phyloP scores from a whole-genome alignment of 2,113 vertebrate genomes.

The Etheostoma spectabile region DNA sequence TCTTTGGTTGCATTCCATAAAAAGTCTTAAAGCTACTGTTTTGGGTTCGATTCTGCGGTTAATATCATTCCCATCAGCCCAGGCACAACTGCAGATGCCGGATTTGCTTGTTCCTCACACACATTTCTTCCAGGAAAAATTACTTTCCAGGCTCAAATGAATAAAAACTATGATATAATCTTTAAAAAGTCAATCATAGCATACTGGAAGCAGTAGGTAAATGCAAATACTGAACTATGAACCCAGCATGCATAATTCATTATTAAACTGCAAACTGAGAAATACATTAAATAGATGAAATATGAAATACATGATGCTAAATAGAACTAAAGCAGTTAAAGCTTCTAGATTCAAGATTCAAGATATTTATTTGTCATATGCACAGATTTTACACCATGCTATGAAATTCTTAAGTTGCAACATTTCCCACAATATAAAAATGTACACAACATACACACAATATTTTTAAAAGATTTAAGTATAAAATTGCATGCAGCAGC shows the following conservation, averaged over 20 bases:
- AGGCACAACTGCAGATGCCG: slow-evolving; percentile 38
- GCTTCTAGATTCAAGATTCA: too few species aligned
- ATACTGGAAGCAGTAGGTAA: background rate
- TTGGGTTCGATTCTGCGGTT: slow-evolving; percentile 58
- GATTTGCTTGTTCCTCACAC: slow-evolving; percentile 49
- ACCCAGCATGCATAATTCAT: slow-evolving; percentile 1
- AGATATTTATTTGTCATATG: too few species aligned
- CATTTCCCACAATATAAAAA: too few species aligned
- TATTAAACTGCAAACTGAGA: slow-evolving; percentile 10
- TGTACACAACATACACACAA: too few species aligned
- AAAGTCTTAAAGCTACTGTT: slow-evolving; percentile 75
- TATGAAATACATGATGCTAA: background rate
- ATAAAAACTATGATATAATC: slow-evolving; percentile 50
- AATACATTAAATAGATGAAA: slow-evolving; percentile 8
- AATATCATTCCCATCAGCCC: slow-evolving; percentile 55
- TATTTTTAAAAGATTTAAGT: too few species aligned
- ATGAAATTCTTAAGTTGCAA: too few species aligned
- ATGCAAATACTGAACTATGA: slow-evolving; percentile 6
- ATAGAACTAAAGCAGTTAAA: background rate
- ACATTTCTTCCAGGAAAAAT: slow-evolving; percentile 43
- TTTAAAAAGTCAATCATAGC: background rate
- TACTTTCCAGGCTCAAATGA: slow-evolving; percentile 53
- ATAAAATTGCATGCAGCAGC: too few species aligned
- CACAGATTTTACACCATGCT: too few species aligned
- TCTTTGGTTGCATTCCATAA: slow-evolving; percentile 40